Base-by-base conservation (phyloP, 2,888 invertebrate genomes). In the Orchestes rusci region DNA sequence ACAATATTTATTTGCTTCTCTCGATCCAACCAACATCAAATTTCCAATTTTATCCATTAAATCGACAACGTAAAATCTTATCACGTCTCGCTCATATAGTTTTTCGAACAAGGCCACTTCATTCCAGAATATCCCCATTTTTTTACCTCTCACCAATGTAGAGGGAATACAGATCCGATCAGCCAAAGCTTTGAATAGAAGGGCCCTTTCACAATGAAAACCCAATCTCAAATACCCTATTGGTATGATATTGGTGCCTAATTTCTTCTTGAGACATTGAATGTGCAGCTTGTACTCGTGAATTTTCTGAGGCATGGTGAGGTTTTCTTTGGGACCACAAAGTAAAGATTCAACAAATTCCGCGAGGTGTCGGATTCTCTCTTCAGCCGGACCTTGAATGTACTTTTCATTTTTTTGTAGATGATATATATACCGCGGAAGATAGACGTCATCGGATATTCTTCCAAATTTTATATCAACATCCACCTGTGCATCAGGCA, bases 101-200 rank as follows among this genome's bases (percentile, higher is more conserved):
- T 39, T 28, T 20, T 50, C 50, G 17, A 55, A 48, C 17, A 54
- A 30, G n/a, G 61, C 59, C 8, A 68, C 59, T 56, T 67, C 67
- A 47, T 68, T 68, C 66, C 66, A 68, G 54, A 64, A 67, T n/a
- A 63, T 38, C 15, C 51, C 53, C 31, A 51, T 53, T 13, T 34
- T 52, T n/a, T n/a, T n/a, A n/a, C 60, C 59, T 28, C 70, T 66
- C 3, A 70, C 67, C 15, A 77, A 56, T 3, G 70, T 66, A 23
- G 68, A 65, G 0, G 73, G 73, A 18, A 76, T 61, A 10, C 66
- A 64, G 42, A 73, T 63, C 50, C 65, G 62, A 52, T 77, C 76
- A 1, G 73, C 73, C n/a, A 76, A 57, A 2, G 71, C 72, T 53
- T 63, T 63, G 57, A 73, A 75, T 2, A 76, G 65, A 13, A 76